Evolutionary conservation across 2,888 invertebrate genomes (phyloP).

Genomic region (Biston stratarius): DNA sequence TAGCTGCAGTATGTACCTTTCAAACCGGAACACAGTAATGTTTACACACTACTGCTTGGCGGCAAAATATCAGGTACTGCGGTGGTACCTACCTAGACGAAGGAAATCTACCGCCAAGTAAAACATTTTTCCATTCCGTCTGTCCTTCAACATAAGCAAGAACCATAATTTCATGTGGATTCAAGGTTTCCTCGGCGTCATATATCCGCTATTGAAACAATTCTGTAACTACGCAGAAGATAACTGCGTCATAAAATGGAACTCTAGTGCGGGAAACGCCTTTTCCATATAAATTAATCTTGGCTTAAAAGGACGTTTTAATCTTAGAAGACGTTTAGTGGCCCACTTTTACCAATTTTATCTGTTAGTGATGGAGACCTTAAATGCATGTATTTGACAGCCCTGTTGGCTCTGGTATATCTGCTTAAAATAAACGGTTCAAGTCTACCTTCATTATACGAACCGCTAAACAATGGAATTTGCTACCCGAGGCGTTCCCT

Average conservation of each 20-base stretch:
- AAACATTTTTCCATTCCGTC: background rate
- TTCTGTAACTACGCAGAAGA: background rate
- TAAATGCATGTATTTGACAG: too few species aligned
- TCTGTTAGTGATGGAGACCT: background rate
- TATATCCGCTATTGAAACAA: background rate
- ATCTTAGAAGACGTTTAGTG: background rate
- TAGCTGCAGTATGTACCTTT: too few species aligned
- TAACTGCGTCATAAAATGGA: background rate
- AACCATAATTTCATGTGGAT: slow-evolving; percentile 1
- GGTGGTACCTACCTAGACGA: too few species aligned
- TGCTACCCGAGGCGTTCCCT: too few species aligned
- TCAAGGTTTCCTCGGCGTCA: background rate
- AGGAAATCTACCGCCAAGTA: background rate
- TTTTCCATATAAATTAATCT: background rate
- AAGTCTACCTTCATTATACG: too few species aligned
- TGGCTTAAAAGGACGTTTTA: too few species aligned
- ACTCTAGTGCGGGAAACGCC: background rate
- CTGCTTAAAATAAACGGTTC: too few species aligned
- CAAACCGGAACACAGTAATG: too few species aligned
- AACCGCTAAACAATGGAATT: too few species aligned
- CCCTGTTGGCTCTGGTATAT: too few species aligned
- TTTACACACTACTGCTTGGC: too few species aligned
- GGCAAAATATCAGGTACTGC: too few species aligned
- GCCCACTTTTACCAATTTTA: background rate
- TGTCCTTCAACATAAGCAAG: slow-evolving; percentile 4